Evolutionary conservation across 64 coral and sea anemone species (phyloP), one percentile per base, ranked within the genome.

Genomic region (Montipora foliosa): DNA sequence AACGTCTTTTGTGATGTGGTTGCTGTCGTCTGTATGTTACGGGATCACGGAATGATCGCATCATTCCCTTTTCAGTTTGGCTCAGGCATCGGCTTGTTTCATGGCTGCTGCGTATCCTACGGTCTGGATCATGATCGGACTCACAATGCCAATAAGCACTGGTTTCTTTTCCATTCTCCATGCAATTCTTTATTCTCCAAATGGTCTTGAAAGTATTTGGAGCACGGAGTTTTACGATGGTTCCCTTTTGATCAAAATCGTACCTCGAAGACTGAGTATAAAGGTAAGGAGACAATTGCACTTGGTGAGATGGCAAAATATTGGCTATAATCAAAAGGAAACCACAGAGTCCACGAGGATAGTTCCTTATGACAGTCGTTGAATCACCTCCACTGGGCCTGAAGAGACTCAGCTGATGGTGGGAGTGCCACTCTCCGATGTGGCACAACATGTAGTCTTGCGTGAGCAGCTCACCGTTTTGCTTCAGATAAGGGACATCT

Each of bases 391-490:
- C n/a, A 21, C 93, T 95, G 62, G 93, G 93, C 71, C 72, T 21
- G 15, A 83, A 81, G 20, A 95, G 81, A 5, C 48, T 67, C 81
- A 96, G 78, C 9, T 81, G 79, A 24, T 96, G 92, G 67, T 96
- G 95, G 1, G 95, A 96, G 45, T 96, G 95, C 95, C 95, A 96
- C 67, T 96, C 95, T 51, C 95, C 95, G 75, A 96, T 94, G 78
- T 96, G 95, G 76, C 88, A 96, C 16, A 96, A 78, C 87, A 93
- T 87, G 79, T 96, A 93, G 24, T 91, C 8, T 19, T 84, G 11
- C 3, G 95, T 96, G 11, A 96, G 82, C 0, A 87, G 88, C 2
- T 90, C 68, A 4, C 95, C 95, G 3, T 93, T 78, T 49, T 88
- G 75, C 2, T 90, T 70, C 8, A 96, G 91, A 75, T 96, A 96